phyloP scores from a whole-genome alignment of 23 tunicate species.

The Ascidia mentula region DNA sequence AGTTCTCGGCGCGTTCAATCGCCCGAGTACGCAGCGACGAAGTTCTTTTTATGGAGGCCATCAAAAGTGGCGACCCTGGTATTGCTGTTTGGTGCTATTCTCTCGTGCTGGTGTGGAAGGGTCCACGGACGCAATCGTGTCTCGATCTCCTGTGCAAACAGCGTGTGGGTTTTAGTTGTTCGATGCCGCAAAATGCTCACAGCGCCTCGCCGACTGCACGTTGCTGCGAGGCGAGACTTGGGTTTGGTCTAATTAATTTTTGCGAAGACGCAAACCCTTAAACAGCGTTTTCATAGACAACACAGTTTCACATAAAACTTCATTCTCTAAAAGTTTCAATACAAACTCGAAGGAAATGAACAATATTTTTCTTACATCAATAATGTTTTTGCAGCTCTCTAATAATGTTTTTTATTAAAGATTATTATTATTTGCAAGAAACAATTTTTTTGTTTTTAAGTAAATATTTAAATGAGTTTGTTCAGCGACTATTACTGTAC shows the following conservation, averaged over 20 bases:
- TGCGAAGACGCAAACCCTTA: no score
- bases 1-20: neutral
- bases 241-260: neutral
- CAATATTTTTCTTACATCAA: no score
- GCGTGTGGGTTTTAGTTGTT: neutral
- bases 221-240: neutral
- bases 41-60: slow-evolving; percentile 6
- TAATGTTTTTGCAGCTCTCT: no score
- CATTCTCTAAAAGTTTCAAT: no score
- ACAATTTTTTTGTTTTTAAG: no score
- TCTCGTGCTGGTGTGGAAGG: slow-evolving; percentile 12
- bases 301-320: no score
- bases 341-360: no score
- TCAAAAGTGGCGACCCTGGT: slow-evolving; percentile 3
- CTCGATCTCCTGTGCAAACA: neutral
- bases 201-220: neutral
- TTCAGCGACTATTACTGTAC: no score
- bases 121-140: slow-evolving; percentile 6
- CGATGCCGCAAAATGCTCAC: neutral
- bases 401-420: no score
- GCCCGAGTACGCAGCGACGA: neutral
- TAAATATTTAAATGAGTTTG: no score
- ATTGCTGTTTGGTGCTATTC: slow-evolving; percentile 11
- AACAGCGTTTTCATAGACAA: no score
- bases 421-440: no score